Evolutionary conservation across 2,888 invertebrate genomes (phyloP).

Genomic region (Pilophorus perplexus): DNA sequence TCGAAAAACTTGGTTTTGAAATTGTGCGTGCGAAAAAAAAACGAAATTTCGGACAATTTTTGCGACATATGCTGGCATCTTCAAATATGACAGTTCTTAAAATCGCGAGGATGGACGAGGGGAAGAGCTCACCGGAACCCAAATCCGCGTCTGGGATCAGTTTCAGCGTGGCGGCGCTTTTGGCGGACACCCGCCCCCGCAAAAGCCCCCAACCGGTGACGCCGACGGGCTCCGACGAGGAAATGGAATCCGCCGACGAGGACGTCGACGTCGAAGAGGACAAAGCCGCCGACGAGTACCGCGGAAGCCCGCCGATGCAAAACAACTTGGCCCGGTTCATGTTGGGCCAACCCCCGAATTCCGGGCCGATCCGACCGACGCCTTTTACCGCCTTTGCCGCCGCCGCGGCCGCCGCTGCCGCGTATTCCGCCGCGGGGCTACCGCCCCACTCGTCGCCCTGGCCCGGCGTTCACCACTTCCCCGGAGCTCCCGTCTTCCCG

Average conservation of each 20-base stretch:
- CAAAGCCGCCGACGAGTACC: conserved; percentile 50
- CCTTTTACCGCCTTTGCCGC: conserved; percentile 72
- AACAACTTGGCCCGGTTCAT: conserved; percentile 46
- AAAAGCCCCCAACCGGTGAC: conserved; percentile 49
- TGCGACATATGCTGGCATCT: conserved; percentile 48
- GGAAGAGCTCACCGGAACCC: conserved; percentile 42
- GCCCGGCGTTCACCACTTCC: conserved; percentile 48
- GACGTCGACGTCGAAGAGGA: conserved; percentile 64
- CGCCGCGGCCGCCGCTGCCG: conserved; percentile 62
- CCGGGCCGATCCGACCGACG: conserved; percentile 68
- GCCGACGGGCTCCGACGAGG: conserved; percentile 56
- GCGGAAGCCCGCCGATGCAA: conserved; percentile 51
- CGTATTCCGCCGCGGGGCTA: conserved; percentile 53
- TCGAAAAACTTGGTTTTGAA: neutral
- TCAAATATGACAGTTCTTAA: conserved; percentile 49
- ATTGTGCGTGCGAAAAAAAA: neutral
- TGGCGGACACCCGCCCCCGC: conserved; percentile 68
- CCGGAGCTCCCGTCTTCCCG: conserved; percentile 50
- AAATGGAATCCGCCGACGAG: conserved; percentile 51
- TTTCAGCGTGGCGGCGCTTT: conserved; percentile 84
- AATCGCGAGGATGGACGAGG: conserved; percentile 49
- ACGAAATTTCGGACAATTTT: conserved; percentile 30
- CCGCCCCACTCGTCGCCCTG: conserved; percentile 52
- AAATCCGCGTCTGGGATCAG: conserved; percentile 53
- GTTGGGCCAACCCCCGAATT: conserved; percentile 55